Base-by-base conservation (phyloP, 2,888 invertebrate species). In the Oscheius sp. region DNA sequence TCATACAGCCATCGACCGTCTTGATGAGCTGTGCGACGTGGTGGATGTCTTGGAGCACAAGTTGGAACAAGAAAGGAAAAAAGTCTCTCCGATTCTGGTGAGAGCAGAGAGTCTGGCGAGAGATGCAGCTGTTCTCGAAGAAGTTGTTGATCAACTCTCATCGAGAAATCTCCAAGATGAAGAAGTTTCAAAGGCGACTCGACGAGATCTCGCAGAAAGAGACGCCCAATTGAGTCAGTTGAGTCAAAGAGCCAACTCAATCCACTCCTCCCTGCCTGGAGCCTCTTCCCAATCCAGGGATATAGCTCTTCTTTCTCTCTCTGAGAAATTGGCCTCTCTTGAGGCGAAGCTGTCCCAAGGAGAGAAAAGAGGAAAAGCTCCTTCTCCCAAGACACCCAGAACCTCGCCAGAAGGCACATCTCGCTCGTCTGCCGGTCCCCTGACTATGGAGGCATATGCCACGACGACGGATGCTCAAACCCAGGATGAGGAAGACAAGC, bases 381-480 rank as follows among this genome's bases (percentile, higher is more conserved):
- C 37, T 8, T 73, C 76, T 2, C 70, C 58, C 23, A 69, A 33
- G 25, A 55, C 65, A 5, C 55, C 55, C 1, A 46, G 61, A 61
- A 68, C 74, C 2, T 74, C 74, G 0, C 79, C 79, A 1, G 78
- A 78, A 34, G 64, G 71, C 5, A 75, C 74, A 3, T 72, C 64
- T 33, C 48, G 42, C 15, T 42, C 69, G 61, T 58, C 72, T 0
- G 67, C 63, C 8, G 69, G 48, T 15, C 63, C 66, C 17, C 46
- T 74, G 20, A 68, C 81, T 5, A 83, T 84, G 84, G 84, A 84
- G 57, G 84, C 81, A 8, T 76, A 82, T 25, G 82, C 75, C 15
- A 78, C 72, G 2, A 76, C 75, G 5, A 78, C 76, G 0, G 80
- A 75, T 15, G 75, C 75, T 34, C 72, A 42, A 12, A 63, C 61